Conservation (phyloP, 2,797 vertebrate genomes). For the Lepus oiostolus region DNA sequence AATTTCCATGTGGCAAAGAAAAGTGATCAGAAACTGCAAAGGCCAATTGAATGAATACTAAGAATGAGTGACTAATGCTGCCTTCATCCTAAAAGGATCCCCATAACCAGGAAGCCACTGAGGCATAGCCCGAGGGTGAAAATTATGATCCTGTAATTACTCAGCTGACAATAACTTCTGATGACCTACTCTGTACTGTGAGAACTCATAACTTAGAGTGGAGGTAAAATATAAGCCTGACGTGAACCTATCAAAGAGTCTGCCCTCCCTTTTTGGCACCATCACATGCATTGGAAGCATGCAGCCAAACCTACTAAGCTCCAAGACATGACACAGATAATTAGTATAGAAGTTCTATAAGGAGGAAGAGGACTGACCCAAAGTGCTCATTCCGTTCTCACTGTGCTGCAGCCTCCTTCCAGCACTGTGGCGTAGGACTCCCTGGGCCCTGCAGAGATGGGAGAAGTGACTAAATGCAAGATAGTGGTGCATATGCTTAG, state of each 20-base stretch:
- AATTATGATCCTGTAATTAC: background rate
- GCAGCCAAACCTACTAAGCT: background rate
- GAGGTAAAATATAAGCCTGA: background rate
- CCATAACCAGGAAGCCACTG: background rate
- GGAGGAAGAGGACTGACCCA: background rate
- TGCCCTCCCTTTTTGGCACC: background rate
- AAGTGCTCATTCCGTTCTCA: background rate
- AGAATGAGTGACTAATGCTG: background rate
- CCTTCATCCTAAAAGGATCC: background rate
- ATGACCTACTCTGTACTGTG: background rate
- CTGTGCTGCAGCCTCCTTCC: fast-evolving
- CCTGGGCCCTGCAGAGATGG: background rate
- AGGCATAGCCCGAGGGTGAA: background rate
- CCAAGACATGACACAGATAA: background rate
- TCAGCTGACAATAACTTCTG: background rate
- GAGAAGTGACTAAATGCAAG: background rate
- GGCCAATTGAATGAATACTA: background rate
- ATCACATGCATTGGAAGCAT: background rate
- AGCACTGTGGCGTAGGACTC: background rate
- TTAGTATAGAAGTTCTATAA: background rate
- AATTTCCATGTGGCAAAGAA: constrained; percentile 40
- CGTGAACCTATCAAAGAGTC: background rate
- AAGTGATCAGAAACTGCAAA: background rate
- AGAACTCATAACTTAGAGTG: background rate
- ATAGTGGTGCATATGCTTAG: fast-evolving